Conservation (phyloP, 2,797 vertebrate genomes). For the Lophius americanus region DNA sequence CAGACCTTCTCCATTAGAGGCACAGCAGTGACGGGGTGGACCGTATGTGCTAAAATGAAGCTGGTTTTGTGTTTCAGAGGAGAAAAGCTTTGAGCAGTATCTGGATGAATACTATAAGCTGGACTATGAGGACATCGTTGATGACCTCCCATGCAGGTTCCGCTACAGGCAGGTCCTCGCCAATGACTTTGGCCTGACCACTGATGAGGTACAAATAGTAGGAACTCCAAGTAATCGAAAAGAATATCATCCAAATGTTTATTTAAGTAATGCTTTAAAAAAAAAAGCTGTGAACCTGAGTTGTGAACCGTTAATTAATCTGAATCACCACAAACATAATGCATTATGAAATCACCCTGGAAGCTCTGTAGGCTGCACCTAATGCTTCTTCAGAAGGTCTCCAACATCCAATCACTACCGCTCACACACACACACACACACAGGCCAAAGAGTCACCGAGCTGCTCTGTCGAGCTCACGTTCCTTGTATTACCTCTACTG, state of each 20-base stretch:
- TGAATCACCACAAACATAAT: no score
- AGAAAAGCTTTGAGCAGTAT: conserved; percentile 89
- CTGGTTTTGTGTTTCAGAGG: conserved; percentile 74
- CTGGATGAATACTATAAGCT: conserved; percentile 90
- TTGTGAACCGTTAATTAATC: no score
- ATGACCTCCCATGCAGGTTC: conserved; percentile 91
- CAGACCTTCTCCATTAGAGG: neutral
- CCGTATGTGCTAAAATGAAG: neutral
- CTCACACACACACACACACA: no score
- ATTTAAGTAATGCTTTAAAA: neutral
- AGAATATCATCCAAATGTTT: neutral
- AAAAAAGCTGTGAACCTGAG: no score
- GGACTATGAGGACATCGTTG: conserved; percentile 91
- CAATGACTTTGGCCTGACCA: conserved; percentile 90
- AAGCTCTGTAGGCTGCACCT: no score
- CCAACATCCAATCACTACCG: no score
- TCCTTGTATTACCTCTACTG: no score
- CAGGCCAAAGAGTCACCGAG: no score
- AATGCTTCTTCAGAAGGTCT: no score
- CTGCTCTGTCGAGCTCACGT: no score
- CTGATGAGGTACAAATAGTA: conserved; percentile 83
- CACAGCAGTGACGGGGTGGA: rapidly evolving
- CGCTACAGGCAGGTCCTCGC: conserved; percentile 88
- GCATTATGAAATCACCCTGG: no score
- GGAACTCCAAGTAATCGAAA: rapidly evolving